Base-by-base conservation (phyloP, 2,888 invertebrate genomes). In the Zygothrica quintamaculata region DNA sequence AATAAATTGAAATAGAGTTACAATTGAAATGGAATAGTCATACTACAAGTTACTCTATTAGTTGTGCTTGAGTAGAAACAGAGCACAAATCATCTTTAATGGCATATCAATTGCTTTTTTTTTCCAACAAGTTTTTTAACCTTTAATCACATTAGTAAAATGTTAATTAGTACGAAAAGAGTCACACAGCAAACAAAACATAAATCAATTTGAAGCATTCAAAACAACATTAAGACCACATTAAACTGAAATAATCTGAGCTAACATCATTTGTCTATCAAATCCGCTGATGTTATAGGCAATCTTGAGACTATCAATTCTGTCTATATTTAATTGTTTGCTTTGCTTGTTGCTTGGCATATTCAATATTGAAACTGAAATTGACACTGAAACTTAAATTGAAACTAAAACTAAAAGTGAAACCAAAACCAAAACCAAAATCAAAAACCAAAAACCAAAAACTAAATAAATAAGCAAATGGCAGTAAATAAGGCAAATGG, bases 201-300 rank as follows among this genome's bases (percentile, higher is more conserved):
- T 37, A 43, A 53, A 66, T 46, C 25, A 46, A 11, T 15, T 25
- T 5, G 15, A 61, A 44, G 42, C 57, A 70, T 25, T 43, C 57
- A 58, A n/a, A 64, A 67, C 43, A 74, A 53, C 78, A 74, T 50
- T 61, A 68, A 64, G 59, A 60, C 55, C 66, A 65, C 64, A 77
- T 67, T 85, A 85, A 86, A 86, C 77, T 58, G 65, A 79, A 68
- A 65, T 77, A 77, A 84, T 86, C 80, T n/a, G n/a, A n/a, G n/a
- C n/a, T n/a, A 84, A 77, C 87, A 80, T 84, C 64, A 80, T 82
- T 78, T 82, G 85, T 77, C 69, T 60, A 78, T 58, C 61, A 47
- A 48, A 44, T 40, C 57, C 36, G 47, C 22, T 46, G 51, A 46
- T 25, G 48, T 69, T 50, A 37, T 25, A 25, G 60, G 65, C 44